Evolutionary conservation across 2,113 vertebrate species (phyloP), one percentile per base, ranked within the genome.

Genomic region (Carollia perspicillata): DNA sequence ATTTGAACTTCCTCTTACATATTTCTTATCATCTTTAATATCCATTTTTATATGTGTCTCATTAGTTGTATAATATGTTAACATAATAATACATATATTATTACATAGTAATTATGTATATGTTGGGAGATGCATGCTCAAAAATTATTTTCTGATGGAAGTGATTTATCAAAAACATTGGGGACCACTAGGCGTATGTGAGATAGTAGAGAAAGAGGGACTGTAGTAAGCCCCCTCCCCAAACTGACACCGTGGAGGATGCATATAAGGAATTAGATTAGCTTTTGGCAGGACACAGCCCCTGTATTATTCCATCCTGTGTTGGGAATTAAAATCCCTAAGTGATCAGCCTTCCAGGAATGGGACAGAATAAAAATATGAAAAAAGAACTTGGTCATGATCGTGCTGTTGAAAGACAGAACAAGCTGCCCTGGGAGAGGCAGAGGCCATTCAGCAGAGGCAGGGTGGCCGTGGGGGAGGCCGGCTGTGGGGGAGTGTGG

Each of bases 261-360:
- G 0, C 40, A 17, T 2, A 10, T 49, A 65, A 84, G 49, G 79
- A 79, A 92, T 30, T 40, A 93, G 28, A 89, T 18, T 6, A 18
- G 47, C 17, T 85, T 83, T 69, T 30, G n/a, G 28, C 11, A 78
- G 44, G 58, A 30, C 20, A 65, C 17, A 80, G 17, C 23, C 68
- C 33, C 17, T 58, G n/a, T 60, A 66, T 84, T 63, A 94, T 90
- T 49, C 60, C 88, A 65, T 68, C n/a, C 60, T 84, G 42, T 77
- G 80, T n/a, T 51, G 33, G 58, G 72, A 89, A 53, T 93, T 89
- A 55, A 96, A 81, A 92, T 95, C 75, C 71, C 75, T 81, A 77
- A 84, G 71, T 55, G 51, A 84, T 66, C 63, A 93, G 84, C 9
- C 84, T 88, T 92, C 16, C 40, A 78, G 93, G 74, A 95, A 83